These are phyloP conservation scores for Chlorocebus sabaeus DNA, from an alignment of 2,113 vertebrate genomes.

Conservation along the genomic window DNA sequence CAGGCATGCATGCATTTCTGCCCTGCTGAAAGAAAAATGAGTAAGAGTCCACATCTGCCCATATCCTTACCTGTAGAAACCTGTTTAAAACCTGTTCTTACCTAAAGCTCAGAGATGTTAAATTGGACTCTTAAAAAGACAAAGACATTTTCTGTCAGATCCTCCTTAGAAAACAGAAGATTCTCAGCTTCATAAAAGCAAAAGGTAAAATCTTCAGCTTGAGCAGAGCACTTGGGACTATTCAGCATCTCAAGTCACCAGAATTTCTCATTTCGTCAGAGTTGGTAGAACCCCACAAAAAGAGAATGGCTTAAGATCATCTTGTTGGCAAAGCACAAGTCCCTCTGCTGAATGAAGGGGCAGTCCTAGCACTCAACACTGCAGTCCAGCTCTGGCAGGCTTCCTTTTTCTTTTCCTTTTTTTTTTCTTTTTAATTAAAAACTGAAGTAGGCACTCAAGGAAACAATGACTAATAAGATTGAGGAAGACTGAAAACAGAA, in stretches of 20 bases:
- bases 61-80: background rate
- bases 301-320: background rate
- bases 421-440: constrained; percentile 43
- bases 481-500: constrained; percentile 10
- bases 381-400: background rate
- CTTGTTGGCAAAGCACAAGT: background rate
- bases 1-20: background rate
- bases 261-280: background rate
- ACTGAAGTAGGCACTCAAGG: constrained; percentile 23
- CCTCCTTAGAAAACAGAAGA: background rate
- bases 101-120: background rate
- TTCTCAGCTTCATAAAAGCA: background rate
- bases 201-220: background rate
- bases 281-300: background rate
- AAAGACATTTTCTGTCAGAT: background rate
- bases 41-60: background rate
- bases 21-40: background rate
- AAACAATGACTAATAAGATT: constrained; percentile 45
- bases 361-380: background rate
- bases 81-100: constrained; percentile 7
- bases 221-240: background rate
- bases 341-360: background rate
- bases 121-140: background rate
- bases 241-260: background rate
- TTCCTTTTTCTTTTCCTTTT: background rate